phyloP scores from a whole-genome alignment of 2,888 invertebrate species.

The Noctua fimbriata region DNA sequence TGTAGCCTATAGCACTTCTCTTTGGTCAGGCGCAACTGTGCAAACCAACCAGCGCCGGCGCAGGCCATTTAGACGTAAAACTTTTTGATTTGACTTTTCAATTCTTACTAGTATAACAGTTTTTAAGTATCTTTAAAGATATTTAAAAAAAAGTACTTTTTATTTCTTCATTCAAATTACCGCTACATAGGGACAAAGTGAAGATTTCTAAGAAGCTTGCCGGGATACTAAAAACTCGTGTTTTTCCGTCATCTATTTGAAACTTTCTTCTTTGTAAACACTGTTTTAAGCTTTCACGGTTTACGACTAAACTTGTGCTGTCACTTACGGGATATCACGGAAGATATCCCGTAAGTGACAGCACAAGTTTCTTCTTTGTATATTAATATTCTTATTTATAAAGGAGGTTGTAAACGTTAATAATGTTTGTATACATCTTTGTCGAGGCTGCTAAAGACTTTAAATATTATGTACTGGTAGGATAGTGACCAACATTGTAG shows the following conservation, averaged over 20 bases:
- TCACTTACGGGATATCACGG: too few relatives aligned
- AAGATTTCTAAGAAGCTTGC: not conserved
- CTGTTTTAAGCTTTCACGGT: too few relatives aligned
- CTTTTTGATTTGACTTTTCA: constrained; percentile 4
- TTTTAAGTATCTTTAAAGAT: not conserved
- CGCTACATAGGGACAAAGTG: not conserved
- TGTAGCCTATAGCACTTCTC: not conserved
- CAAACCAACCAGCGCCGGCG: constrained; percentile 34
- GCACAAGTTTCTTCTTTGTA: not conserved
- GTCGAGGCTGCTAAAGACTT: constrained; percentile 4
- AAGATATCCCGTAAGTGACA: too few relatives aligned
- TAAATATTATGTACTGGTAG: not conserved
- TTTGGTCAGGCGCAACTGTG: not conserved
- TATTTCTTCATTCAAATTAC: too few relatives aligned
- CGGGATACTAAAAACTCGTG: not conserved
- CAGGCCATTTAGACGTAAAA: constrained; percentile 36
- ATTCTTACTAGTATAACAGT: not conserved
- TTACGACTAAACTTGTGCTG: too few relatives aligned
- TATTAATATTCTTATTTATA: not conserved
- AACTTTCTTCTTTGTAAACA: not conserved
- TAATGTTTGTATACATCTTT: not conserved
- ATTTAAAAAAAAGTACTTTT: not conserved
- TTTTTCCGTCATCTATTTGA: not conserved
- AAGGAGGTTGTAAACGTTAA: not conserved
- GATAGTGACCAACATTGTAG: not conserved